Base-by-base conservation (phyloP, 2,113 vertebrate genomes). In the Varanus komodoensis region DNA sequence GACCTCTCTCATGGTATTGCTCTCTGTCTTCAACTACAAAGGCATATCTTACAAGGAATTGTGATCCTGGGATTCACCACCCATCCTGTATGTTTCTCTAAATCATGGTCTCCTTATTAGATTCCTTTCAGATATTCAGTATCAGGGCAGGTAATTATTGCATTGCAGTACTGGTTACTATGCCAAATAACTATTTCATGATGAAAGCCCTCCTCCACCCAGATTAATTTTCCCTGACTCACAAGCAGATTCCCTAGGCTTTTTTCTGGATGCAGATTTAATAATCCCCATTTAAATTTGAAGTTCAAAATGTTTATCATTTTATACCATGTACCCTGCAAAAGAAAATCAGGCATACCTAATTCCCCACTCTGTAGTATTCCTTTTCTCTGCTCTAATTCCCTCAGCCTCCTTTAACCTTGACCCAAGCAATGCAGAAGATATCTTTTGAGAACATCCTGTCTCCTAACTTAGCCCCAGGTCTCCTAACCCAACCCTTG, bases 161-260 rank as follows among this genome's bases (percentile, higher is more conserved):
- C 27, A 44, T 38, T 80, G 87, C 17, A 34, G 3, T 1, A 1
- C 29, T 27, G 48, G 79, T 64, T 77, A 27, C 50, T 71, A 78
- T 21, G 0, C 0, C 52, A 21, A n/a, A n/a, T 48, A 84, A 68
- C n/a, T 29, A 44, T 11, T 15, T 17, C 57, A 54, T 17, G 8
- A 17, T 52, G 8, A 34, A 2, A 38, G 12, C 50, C 38, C 38
- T 44, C 38, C 38, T 34, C 75, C 78, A 68, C 68, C 50, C 0
- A 0, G 27, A 14, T 38, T 44, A 15, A 69, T 5, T 27, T 2
- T 0, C 17, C 50, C 32, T 23, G 2, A 11, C 78, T 15, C 17
- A 5, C 29, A 50, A 80, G 19, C 57, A 0, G 11, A n/a, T 29
- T 80, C 54, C 52, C 48, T 21, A 11, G 1, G 19, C 21, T 44